phyloP scores from a whole-genome alignment of 2,888 invertebrate genomes.

The Volucella zonaria region DNA sequence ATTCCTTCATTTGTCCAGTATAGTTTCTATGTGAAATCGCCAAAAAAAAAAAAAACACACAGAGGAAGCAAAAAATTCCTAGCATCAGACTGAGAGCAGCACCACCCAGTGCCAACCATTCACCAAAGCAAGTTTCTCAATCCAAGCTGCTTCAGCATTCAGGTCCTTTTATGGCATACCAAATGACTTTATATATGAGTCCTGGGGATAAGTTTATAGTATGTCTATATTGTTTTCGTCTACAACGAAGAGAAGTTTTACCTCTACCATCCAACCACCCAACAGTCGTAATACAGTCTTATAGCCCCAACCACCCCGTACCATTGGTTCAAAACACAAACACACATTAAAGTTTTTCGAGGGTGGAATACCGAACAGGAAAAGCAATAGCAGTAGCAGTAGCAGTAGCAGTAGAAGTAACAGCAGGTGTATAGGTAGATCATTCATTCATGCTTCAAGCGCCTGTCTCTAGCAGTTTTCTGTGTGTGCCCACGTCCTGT shows the following conservation, averaged over 20 bases:
- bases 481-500: constrained; percentile 47
- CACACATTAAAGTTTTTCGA: constrained; percentile 38
- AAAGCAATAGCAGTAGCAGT: constrained; percentile 12
- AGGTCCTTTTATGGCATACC: constrained; percentile 71
- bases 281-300: no score
- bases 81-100: constrained; percentile 16
- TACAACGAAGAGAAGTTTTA: constrained; percentile 49
- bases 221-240: constrained; percentile 74
- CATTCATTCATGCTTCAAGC: constrained; percentile 71
- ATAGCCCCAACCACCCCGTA: neutral
- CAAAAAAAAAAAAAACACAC: neutral
- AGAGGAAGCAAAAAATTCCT: no score
- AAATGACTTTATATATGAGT: constrained; percentile 73
- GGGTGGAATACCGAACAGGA: constrained; percentile 40
- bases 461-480: constrained; percentile 36
- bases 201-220: constrained; percentile 74
- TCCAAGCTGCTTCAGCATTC: constrained; percentile 61
- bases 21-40: neutral
- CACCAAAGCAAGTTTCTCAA: constrained; percentile 41
- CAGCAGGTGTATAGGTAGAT: constrained; percentile 72
- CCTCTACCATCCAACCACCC: constrained; percentile 12
- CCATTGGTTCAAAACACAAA: constrained; percentile 40
- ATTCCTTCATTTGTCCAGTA: constrained; percentile 54
- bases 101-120: constrained; percentile 41
- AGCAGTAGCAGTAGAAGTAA: neutral